Percentiles rank a stretch among this genome's conserved stretches.
Evolutionary conservation across 2,113 vertebrate genomes (phyloP).

Genomic region (Struthio camelus): DNA sequence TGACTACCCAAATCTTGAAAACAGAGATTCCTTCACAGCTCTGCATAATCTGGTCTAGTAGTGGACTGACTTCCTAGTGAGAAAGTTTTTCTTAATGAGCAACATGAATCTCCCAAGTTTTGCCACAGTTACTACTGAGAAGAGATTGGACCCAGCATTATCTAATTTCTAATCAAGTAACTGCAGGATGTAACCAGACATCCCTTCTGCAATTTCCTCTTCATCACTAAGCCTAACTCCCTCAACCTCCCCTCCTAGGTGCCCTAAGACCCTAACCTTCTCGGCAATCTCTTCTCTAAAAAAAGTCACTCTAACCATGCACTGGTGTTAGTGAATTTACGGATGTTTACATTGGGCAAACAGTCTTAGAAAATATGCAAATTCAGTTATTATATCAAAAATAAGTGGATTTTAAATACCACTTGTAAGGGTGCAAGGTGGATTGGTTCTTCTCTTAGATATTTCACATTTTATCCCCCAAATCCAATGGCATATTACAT

Average conservation of each 20-base stretch:
- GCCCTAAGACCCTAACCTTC: not conserved
- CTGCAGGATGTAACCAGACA: not conserved
- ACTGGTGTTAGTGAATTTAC: not conserved
- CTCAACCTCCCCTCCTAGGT: not conserved
- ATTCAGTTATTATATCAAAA: not conserved
- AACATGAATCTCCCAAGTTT: not conserved
- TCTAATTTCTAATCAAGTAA: not conserved
- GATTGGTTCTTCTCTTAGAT: not conserved
- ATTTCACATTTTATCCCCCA: not conserved
- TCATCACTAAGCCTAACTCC: not conserved
- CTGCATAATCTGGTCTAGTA: not conserved
- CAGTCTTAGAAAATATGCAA: not conserved
- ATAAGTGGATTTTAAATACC: not conserved
- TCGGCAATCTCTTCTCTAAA: not conserved
- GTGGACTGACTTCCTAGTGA: not conserved
- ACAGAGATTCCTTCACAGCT: not conserved
- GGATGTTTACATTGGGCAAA: not conserved
- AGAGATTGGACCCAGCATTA: not conserved
- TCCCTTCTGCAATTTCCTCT: not conserved
- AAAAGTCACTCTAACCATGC: not conserved
- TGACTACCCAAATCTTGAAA: not conserved
- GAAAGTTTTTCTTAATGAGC: not conserved
- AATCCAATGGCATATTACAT: not conserved
- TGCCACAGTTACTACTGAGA: not conserved
- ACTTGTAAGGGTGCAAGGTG: not conserved